These are phyloP conservation scores for Archips crataeganus DNA, from an alignment of 2,888 invertebrate genomes.

Conservation along the genomic window DNA sequence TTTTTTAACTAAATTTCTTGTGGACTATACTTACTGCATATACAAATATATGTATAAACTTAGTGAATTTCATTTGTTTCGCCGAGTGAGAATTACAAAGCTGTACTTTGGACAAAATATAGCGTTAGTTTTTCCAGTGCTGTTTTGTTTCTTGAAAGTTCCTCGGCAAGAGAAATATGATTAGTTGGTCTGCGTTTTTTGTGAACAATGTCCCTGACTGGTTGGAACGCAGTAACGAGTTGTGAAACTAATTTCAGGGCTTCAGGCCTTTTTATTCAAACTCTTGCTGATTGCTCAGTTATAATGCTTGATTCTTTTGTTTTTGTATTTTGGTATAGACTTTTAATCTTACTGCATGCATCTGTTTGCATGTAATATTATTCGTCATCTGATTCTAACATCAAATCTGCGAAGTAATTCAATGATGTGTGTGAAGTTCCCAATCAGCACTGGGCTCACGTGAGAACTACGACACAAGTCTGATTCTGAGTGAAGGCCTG, in stretches of 20 bases:
- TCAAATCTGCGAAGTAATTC: no score
- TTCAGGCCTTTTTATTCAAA: constrained; percentile 19
- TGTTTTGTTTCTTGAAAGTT: constrained; percentile 47
- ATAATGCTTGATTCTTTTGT: not conserved
- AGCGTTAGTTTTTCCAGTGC: not conserved
- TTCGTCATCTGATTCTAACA: no score
- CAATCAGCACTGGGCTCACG: no score
- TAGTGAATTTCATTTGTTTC: not conserved
- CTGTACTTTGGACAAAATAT: not conserved
- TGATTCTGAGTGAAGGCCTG: no score
- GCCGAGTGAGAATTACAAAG: not conserved
- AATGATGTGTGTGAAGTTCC: no score
- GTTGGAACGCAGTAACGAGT: constrained; percentile 11
- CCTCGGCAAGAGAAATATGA: constrained; percentile 52
- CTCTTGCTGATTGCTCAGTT: not conserved
- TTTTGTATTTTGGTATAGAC: not conserved
- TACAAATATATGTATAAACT: not conserved
- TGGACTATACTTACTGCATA: no score
- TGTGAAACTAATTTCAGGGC: constrained; percentile 23
- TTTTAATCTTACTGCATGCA: no score
- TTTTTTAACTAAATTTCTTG: no score
- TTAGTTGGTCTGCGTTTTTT: constrained; percentile 50
- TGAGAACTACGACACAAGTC: no score
- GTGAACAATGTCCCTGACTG: constrained; percentile 11
- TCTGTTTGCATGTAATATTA: no score